Percentiles rank a stretch among this genome's conserved stretches.
phyloP scores from a whole-genome alignment of 2,113 vertebrate species.

The Mesocricetus auratus region DNA sequence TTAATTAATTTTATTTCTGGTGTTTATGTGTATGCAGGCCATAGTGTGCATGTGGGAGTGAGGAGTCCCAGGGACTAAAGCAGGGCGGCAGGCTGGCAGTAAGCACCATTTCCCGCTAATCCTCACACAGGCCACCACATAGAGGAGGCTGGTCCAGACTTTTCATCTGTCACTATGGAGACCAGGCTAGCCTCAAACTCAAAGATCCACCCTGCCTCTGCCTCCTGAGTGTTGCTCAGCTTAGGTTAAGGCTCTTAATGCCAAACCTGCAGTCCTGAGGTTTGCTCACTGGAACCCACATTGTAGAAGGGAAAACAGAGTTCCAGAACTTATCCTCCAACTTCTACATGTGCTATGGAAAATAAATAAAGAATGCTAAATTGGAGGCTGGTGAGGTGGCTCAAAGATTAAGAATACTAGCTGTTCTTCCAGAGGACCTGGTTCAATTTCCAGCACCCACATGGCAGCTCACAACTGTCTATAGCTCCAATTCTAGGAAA shows the following conservation, averaged over 20 bases:
- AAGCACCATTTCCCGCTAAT: not conserved
- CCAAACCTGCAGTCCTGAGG: not conserved
- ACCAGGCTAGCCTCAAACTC: not conserved
- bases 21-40: not conserved
- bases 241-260: not conserved
- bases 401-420: not conserved
- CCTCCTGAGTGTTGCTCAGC: not conserved
- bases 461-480: not conserved
- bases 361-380: not conserved
- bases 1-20: not conserved
- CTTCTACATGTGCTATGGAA: not conserved
- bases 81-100: not conserved
- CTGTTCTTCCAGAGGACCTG: not conserved
- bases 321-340: not conserved
- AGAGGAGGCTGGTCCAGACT: not conserved
- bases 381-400: not conserved
- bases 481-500: not conserved
- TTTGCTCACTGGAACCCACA: not conserved
- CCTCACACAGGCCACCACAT: not conserved
- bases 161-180: not conserved
- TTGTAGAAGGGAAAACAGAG: not conserved
- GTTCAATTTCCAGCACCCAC: not conserved
- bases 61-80: not conserved
- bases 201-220: not conserved
- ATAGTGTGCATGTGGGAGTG: not conserved